Conservation (phyloP, 2,888 invertebrate species). For the Panorpa germanica region DNA sequence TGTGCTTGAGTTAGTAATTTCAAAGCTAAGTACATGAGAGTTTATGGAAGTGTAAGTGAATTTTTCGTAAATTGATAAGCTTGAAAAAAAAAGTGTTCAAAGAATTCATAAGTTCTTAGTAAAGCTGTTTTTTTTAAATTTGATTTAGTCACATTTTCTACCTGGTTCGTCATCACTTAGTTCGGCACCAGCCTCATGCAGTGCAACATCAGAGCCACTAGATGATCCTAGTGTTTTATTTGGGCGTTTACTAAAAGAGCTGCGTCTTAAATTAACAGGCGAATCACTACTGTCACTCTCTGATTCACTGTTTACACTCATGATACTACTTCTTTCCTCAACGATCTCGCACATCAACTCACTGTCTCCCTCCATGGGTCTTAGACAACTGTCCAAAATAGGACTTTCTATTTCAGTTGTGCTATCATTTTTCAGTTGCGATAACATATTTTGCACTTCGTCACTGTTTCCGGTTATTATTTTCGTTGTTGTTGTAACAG, state of each 20-base stretch:
- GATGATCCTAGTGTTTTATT: constrained; percentile 35
- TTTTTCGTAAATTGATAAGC: too few species aligned
- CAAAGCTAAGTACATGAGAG: too few species aligned
- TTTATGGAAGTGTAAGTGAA: too few species aligned
- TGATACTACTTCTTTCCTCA: constrained; percentile 19
- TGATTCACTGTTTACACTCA: constrained; percentile 24
- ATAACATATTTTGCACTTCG: too few species aligned
- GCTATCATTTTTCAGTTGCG: too few species aligned
- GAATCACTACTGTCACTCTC: constrained; percentile 21
- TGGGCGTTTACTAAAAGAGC: not conserved
- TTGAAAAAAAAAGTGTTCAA: not conserved
- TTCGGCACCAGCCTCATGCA: constrained; percentile 40
- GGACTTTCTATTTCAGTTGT: too few species aligned
- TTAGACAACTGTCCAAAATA: too few species aligned
- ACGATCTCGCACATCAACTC: constrained; percentile 17
- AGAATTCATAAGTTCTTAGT: not conserved
- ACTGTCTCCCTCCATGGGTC: too few species aligned
- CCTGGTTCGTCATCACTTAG: constrained; percentile 43
- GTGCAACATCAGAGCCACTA: constrained; percentile 41
- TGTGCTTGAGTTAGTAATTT: too few species aligned
- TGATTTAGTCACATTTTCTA: constrained; percentile 20
- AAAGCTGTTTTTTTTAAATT: constrained; percentile 1
- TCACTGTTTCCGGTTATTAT: too few species aligned
- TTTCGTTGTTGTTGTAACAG: too few species aligned
- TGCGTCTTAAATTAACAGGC: not conserved